Evolutionary conservation across 2,113 vertebrate genomes (phyloP), one percentile per base, ranked within the genome.

Genomic region (Trematomus loennbergii): DNA sequence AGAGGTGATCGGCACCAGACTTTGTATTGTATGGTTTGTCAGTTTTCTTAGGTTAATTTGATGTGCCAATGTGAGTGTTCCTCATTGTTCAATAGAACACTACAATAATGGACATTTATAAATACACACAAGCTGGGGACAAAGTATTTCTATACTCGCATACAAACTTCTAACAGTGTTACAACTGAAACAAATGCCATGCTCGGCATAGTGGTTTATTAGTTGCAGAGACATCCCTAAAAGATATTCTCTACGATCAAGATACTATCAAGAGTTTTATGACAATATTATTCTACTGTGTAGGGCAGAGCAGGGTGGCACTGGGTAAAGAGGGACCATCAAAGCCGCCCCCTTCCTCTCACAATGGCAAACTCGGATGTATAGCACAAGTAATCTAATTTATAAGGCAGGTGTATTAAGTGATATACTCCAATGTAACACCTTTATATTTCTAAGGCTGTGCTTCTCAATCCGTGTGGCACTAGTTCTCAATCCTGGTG

Each of bases 1-100:
- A 79, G 79, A 79, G 63, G 64, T 25, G 53, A 84, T 82, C 71
- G 83, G 72, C 62, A 63, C 64, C 72, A 53, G 33, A 60, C 58
- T 80, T 29, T 55, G 54, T 70, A 78, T 87, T 84, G 70, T 75
- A 81, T 66, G 40, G 29, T 49, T 80, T 89, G 79, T 75, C 40
- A 36, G 29, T 52, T 83, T 11, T 46, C 60, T 46, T 57, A 40
- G 59, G 45, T 81, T 85, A 18, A 73, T 78, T 80, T 80, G 50
- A 78, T 64, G 36, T 67, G 72, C 63, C 67, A 83, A 82, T 75
- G 63, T 54, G 61, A 61, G 20, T 48, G 61, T 77, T 62, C 15
- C 55, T 48, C 66, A 79, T 89, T 71, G 71, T 65, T 33, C 25
- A 49, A 12, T 63, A 13, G 36, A 16, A 52, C 52, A 53, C 16